These are phyloP conservation scores for Halocynthia roretzi DNA, from an alignment of 23 tunicate species.

Conservation along the genomic window DNA sequence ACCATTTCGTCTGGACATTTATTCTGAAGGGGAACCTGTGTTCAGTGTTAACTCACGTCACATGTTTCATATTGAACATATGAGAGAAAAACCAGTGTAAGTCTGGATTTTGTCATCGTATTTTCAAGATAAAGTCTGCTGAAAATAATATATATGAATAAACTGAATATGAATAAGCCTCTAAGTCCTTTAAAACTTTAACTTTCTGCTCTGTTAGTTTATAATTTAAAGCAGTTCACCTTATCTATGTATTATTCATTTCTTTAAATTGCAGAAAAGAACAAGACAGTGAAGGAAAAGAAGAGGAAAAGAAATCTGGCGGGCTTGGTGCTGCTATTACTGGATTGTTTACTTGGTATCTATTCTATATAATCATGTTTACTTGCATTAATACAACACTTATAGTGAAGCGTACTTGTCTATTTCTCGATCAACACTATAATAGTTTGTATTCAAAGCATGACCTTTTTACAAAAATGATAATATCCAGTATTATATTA, in stretches of 20 bases:
- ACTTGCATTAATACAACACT: too few species aligned
- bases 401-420: too few species aligned
- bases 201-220: background rate
- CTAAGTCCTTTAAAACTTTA: background rate
- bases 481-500: too few species aligned
- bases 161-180: background rate
- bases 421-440: too few species aligned
- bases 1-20: constrained; percentile 83
- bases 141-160: background rate
- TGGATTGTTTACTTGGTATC: constrained; percentile 23
- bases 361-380: too few species aligned
- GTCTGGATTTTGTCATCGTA: constrained; percentile 11
- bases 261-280: background rate
- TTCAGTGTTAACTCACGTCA: constrained; percentile 79
- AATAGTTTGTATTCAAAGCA: too few species aligned
- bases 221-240: background rate
- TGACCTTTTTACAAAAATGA: too few species aligned
- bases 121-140: background rate
- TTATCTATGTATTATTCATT: background rate
- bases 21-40: constrained; percentile 71
- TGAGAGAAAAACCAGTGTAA: constrained; percentile 75
- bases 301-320: constrained; percentile 7
- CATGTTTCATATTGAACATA: constrained; percentile 74
- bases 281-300: background rate
- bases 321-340: constrained; percentile 29